phyloP scores from a whole-genome alignment of 2,888 invertebrate species.

The Clostera curtula region DNA sequence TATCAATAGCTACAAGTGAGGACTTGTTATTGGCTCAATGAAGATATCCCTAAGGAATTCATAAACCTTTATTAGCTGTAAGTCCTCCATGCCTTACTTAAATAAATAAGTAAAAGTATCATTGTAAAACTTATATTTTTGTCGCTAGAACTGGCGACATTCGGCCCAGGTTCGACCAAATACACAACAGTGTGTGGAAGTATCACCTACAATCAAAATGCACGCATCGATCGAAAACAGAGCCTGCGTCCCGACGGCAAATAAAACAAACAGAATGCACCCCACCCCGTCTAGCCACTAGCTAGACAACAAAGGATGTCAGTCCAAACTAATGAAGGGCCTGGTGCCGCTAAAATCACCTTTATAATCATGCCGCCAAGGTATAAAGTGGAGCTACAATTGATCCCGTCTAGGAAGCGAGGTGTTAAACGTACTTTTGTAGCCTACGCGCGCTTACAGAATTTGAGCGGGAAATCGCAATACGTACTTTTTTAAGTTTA shows the following conservation, averaged over 20 bases:
- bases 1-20: no score
- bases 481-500: conserved; percentile 17
- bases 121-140: no score
- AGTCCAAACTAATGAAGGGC: conserved; percentile 31
- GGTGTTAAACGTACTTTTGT: conserved; percentile 62
- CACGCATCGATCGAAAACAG: conserved; percentile 38
- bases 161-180: no score
- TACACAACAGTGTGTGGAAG: no score
- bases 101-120: no score
- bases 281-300: conserved; percentile 52
- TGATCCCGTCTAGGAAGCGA: conserved; percentile 45
- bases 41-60: no score
- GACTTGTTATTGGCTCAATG: no score
- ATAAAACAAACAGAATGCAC: conserved; percentile 64
- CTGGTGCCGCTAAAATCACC: conserved; percentile 19
- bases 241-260: conserved; percentile 39
- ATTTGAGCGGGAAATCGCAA: conserved; percentile 47
- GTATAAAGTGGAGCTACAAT: conserved; percentile 12
- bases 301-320: conserved; percentile 67
- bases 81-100: no score
- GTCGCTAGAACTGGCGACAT: no score
- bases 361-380: conserved; percentile 14
- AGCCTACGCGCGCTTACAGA: conserved; percentile 64
- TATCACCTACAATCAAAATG: no score
- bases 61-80: no score